Evolutionary conservation across 2,888 invertebrate genomes (phyloP).

Genomic region (Sphaerophoria rueppellii): DNA sequence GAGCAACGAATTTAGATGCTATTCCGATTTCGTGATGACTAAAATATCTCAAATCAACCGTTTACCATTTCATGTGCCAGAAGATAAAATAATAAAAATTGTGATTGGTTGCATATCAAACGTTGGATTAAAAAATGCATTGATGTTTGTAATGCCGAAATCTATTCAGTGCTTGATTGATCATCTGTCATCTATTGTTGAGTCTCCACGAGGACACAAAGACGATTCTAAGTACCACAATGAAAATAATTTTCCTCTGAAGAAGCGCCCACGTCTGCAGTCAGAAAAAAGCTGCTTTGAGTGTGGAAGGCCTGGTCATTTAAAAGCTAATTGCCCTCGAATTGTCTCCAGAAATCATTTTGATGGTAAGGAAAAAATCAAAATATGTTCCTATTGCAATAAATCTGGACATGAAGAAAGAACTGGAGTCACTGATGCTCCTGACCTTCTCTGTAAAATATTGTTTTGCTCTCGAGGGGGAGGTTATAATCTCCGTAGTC

Average conservation of each 20-base stretch:
- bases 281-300: neutral
- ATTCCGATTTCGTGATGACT: neutral
- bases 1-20: neutral
- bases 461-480: too few relatives aligned
- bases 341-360: neutral
- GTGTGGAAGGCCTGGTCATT: constrained; percentile 1
- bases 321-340: neutral
- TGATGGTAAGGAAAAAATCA: neutral
- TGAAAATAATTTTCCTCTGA: too few relatives aligned
- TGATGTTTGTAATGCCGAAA: too few relatives aligned
- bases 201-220: neutral
- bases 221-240: neutral
- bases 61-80: neutral
- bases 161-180: too few relatives aligned
- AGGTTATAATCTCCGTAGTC: too few relatives aligned
- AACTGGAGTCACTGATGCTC: too few relatives aligned
- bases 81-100: neutral
- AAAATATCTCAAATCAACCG: constrained; percentile 1
- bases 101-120: too few relatives aligned
- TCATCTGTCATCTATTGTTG: too few relatives aligned
- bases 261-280: neutral
- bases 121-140: too few relatives aligned
- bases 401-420: constrained; percentile 57
- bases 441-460: too few relatives aligned
- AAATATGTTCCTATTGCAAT: constrained; percentile 23